Evolutionary conservation across 2,797 vertebrate genomes (phyloP).

Genomic region (Pyrocephalus nanus): DNA sequence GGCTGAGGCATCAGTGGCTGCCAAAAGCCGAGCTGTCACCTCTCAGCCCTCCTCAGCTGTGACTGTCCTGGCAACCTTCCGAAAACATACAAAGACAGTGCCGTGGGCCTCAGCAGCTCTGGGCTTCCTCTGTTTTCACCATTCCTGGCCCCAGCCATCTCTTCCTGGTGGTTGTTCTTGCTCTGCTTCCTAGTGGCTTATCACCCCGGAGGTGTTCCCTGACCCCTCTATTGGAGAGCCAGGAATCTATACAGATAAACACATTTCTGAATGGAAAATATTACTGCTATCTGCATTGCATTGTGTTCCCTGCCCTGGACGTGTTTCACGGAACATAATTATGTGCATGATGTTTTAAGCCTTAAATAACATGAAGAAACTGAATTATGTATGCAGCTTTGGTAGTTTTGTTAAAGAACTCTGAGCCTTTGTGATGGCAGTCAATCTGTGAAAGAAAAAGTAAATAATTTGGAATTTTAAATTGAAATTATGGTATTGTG

Average conservation of each 20-base stretch:
- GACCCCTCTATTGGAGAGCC: neutral
- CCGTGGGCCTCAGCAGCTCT: neutral
- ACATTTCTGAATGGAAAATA: neutral
- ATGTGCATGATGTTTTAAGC: neutral
- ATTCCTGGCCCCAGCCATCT: neutral
- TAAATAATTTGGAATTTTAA: neutral
- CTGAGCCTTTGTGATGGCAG: neutral
- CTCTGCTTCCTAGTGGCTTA: neutral
- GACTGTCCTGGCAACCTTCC: neutral
- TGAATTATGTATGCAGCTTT: neutral
- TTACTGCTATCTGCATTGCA: neutral
- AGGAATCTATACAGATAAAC: neutral
- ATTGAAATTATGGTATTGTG: neutral
- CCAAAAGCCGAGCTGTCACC: neutral
- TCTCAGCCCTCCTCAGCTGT: neutral
- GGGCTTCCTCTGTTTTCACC: neutral
- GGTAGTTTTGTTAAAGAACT: neutral
- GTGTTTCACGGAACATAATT: neutral
- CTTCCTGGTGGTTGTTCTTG: neutral
- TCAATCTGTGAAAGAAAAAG: neutral
- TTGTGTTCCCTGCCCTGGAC: neutral
- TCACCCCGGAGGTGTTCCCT: neutral
- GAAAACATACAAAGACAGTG: rapidly evolving
- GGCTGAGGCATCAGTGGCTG: neutral
- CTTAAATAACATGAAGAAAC: neutral